phyloP scores from a whole-genome alignment of 2,888 invertebrate genomes.

The Morpho achilles region DNA sequence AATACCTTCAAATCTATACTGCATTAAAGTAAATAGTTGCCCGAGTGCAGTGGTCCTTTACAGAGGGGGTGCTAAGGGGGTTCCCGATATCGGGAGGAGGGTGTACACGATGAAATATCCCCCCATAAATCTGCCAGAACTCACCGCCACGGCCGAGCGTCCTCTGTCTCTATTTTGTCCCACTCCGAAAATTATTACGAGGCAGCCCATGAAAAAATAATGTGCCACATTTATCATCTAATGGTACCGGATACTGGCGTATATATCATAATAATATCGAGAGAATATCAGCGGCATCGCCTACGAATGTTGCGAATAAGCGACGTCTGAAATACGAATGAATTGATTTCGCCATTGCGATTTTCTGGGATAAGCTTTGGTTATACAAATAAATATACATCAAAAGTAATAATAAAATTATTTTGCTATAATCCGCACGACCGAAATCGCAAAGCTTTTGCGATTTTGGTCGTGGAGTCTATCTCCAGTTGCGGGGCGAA shows the following conservation, averaged over 20 bases:
- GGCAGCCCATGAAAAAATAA: slow-evolving; percentile 27
- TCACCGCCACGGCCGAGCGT: slow-evolving; percentile 34
- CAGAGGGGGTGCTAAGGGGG: slow-evolving; percentile 20
- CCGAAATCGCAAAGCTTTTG: too few relatives aligned
- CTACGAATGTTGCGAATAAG: slow-evolving; percentile 3
- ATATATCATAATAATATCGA: slow-evolving; percentile 18
- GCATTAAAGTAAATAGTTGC: slow-evolving; percentile 19
- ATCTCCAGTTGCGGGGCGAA: too few relatives aligned
- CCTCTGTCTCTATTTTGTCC: slow-evolving; percentile 30
- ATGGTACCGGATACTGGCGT: slow-evolving; percentile 24
- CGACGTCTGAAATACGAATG: slow-evolving; percentile 12
- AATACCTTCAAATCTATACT: slow-evolving; percentile 18
- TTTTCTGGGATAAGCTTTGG: slow-evolving; percentile 7
- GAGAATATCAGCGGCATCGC: slow-evolving; percentile 9
- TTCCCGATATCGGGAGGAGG: slow-evolving; percentile 39
- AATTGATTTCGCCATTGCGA: slow-evolving; percentile 13
- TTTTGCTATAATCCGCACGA: too few relatives aligned
- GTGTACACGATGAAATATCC: slow-evolving; percentile 58
- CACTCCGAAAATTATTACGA: slow-evolving; percentile 24
- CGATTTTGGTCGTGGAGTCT: too few relatives aligned
- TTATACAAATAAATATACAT: background rate
- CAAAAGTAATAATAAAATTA: too few relatives aligned
- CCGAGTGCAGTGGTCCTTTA: slow-evolving; percentile 14
- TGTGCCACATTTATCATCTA: slow-evolving; percentile 25
- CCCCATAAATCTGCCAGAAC: slow-evolving; percentile 60